Evolutionary conservation across 2,113 vertebrate genomes (phyloP).

Genomic region (Daphoenositta chrysoptera): DNA sequence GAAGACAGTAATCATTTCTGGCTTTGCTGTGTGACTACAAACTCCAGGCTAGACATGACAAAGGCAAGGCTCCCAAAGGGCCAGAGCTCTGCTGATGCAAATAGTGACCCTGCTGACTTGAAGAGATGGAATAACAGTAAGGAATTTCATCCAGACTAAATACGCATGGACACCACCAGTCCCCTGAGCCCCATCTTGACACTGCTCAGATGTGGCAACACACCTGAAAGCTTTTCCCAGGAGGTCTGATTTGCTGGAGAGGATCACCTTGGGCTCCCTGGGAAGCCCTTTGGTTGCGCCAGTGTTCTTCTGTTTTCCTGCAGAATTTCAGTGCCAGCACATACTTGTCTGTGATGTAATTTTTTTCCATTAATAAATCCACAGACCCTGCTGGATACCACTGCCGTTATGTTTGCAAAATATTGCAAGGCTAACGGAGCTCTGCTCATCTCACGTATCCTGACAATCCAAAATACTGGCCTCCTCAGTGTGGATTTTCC

Average conservation of each 20-base stretch:
- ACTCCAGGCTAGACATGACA: background rate
- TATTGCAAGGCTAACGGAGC: background rate
- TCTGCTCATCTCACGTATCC: background rate
- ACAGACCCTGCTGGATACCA: background rate
- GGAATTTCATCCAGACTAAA: background rate
- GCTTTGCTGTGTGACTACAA: background rate
- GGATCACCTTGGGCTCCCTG: background rate
- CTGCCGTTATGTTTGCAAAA: background rate
- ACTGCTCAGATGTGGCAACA: background rate
- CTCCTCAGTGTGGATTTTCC: background rate
- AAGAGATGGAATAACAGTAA: background rate
- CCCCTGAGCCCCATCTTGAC: background rate
- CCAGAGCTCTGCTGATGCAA: background rate
- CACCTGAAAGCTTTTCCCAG: background rate
- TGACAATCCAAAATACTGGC: background rate
- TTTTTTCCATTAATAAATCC: constrained; percentile 38
- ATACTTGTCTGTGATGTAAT: constrained; percentile 3
- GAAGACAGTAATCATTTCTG: background rate
- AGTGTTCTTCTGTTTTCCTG: background rate
- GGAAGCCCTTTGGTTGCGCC: background rate
- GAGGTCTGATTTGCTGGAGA: background rate
- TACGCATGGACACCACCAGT: background rate
- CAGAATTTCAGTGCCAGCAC: background rate
- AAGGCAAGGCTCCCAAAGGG: background rate
- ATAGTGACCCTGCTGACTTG: background rate